Base-by-base conservation (phyloP, 2,888 invertebrate species). In the Cryptocephalus primarius region DNA sequence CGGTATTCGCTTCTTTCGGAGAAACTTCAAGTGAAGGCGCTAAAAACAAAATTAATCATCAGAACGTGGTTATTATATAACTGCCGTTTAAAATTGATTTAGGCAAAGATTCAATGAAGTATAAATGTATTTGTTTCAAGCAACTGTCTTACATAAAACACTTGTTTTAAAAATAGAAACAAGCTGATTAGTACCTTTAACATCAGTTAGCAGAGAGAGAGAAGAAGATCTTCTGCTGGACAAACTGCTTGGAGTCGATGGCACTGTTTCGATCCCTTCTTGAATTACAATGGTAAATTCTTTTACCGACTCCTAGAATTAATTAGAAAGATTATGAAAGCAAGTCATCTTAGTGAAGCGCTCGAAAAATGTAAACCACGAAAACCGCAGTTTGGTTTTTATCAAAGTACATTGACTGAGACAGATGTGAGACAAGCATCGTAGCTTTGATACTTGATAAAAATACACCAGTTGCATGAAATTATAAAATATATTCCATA, bases 261-360 rank as follows among this genome's bases (percentile, higher is more conserved):
- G 57, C 48, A 59, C 48, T 42, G 44, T 22, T 39, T 55, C 53
- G 39, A 47, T 46, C 43, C 50, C 51, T 51, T 56, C 59, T 51
- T 58, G 57, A 61, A 89, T 79, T 59, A 88, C 86, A 57, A 91
- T 75, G 12, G 84, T 79, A 52, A 89, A 84, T 70, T 88, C 85
- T 39, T 83, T 79, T 48, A 86, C 79, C 49, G 89, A 87, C 49
- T 85, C 80, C 86, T 86, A 65, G 1, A 52, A 49, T 48, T 22
- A 22, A 22, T 22, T 22, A 22, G 3, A 22, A 22, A 22, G 22
- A 22, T 22, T 22, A 22, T 44, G 12, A 44, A 31, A 31, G 10
- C 40, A 34, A 33, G n/a, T 42, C 34, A 3, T 33, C 32, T 42
- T 22, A 22, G 22, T 22, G 22, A 22, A 22, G 22, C 22, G 22